phyloP scores from a whole-genome alignment of 2,888 invertebrate species.

The Germaria angustata region DNA sequence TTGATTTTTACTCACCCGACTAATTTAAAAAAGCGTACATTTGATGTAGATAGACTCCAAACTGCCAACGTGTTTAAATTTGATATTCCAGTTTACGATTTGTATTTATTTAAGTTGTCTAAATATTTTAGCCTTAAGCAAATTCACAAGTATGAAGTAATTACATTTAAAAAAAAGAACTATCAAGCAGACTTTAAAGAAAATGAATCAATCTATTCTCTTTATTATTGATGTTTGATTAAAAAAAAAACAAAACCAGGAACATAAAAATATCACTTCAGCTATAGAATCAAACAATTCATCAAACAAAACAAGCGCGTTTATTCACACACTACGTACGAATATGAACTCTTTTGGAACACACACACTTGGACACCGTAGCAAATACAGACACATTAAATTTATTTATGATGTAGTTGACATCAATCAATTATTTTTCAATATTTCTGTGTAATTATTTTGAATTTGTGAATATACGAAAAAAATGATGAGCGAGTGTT shows the following conservation, averaged over 20 bases:
- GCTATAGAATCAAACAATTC: slow-evolving; percentile 19
- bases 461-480: slow-evolving; percentile 24
- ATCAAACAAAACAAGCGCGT: not conserved
- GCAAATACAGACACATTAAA: not conserved
- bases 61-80: slow-evolving; percentile 44
- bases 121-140: slow-evolving; percentile 20
- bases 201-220: not conserved
- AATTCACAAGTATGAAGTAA: slow-evolving; percentile 15
- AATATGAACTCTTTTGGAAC: not conserved
- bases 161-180: not conserved
- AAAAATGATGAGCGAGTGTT: not conserved
- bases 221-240: slow-evolving; percentile 3
- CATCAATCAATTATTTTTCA: slow-evolving; percentile 52
- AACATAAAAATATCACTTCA: slow-evolving; percentile 16
- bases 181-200: not conserved
- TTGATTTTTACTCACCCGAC: slow-evolving; percentile 60
- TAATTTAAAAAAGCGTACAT: slow-evolving; percentile 58
- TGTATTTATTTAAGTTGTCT: slow-evolving; percentile 15
- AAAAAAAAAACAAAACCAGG: not conserved
- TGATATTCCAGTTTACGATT: not conserved
- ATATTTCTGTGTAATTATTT: slow-evolving; percentile 48
- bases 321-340: slow-evolving; percentile 14
- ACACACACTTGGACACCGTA: not conserved
- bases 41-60: slow-evolving; percentile 59
- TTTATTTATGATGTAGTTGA: slow-evolving; percentile 44